phyloP scores from a whole-genome alignment of 2,113 vertebrate genomes.

The Uria lomvia region DNA sequence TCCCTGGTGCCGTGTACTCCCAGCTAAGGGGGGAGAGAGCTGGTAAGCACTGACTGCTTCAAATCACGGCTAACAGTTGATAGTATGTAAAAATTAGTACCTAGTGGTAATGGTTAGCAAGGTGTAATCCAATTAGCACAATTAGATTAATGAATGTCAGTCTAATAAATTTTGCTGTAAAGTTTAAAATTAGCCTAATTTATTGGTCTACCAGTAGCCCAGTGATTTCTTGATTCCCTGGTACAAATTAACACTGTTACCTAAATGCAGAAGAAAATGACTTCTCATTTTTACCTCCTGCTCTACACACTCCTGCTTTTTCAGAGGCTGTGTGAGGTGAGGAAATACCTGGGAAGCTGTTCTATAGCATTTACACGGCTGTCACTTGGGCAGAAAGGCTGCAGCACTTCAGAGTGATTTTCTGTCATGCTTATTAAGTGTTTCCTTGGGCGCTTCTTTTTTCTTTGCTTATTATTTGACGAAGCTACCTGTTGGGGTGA shows the following conservation, averaged over 20 bases:
- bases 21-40: not conserved
- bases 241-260: not conserved
- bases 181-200: not conserved
- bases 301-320: not conserved
- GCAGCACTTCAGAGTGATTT: not conserved
- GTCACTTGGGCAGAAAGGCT: not conserved
- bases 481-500: not conserved
- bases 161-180: not conserved
- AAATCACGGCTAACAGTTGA: not conserved
- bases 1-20: too few species aligned
- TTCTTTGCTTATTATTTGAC: not conserved
- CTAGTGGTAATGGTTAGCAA: not conserved
- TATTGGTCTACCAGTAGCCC: not conserved
- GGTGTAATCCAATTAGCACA: not conserved
- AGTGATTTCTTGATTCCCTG: not conserved
- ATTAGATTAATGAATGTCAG: not conserved
- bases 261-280: not conserved
- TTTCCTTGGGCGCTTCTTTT: not conserved
- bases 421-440: not conserved
- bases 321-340: not conserved
- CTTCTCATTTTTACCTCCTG: not conserved
- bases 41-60: not conserved
- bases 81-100: not conserved
- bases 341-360: not conserved
- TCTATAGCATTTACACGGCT: not conserved